Base-by-base conservation (phyloP, 2,888 invertebrate genomes). In the Octodonta nipae region DNA sequence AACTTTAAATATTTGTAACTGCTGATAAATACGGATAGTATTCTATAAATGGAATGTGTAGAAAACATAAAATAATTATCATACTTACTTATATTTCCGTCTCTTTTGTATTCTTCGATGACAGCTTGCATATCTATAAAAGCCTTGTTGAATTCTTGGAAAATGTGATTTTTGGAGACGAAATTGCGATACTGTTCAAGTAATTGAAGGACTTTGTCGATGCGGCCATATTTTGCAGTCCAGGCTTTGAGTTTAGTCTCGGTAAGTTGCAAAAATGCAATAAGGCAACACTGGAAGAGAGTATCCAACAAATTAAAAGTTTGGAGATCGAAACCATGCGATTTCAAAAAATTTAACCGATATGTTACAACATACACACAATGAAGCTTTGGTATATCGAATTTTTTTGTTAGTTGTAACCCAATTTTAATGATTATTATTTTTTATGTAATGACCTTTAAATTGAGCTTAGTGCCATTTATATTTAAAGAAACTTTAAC, bases 141-240 rank as follows among this genome's bases (percentile, higher is more conserved):
- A 20, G 89, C 89, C 65, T 86, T 82, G 56, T 87, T 86, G 55
- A 89, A 89, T 64, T 89, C 89, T 64, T 88, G 87, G 70, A 89
- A 89, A 51, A 89, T 86, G 63, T 85, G 79, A 63, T 88, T 87
- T 49, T 80, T 77, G n/a, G 86, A 85, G 24, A 89, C 87, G 60
- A 89, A 89, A 65, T 86, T 87, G 51, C 83, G 75, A 55, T 89
- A 89, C 56, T 89, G 87, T 46, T 87, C 85, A 57, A 89, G 61
- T 58, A 87, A 74, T 55, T 79, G 79, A 55, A 78, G 73, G 13
- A 86, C 87, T 60, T 80, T 78, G 40, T 86, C 83, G 48, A 85
- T 73, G 32, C 74, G 70, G 25, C 88, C 88, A 54, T 86, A 91
- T 61, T 89, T 91, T 16, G 82, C 77, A 41, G 82, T 86, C 91